Conservation (phyloP, 1,140 invertebrate species). For the Ostrea edulis region DNA sequence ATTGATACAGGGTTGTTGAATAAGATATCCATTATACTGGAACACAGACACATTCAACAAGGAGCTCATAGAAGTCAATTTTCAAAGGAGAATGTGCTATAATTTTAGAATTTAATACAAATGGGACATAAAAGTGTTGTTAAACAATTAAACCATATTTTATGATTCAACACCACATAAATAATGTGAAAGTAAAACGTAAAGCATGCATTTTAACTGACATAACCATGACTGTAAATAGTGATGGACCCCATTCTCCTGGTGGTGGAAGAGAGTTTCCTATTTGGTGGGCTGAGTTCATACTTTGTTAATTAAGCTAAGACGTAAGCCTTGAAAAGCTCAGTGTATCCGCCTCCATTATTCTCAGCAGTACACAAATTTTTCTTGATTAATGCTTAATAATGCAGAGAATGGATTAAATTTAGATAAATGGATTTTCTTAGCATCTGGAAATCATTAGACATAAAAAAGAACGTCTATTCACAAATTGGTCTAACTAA, state of each 20-base stretch:
- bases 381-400: conserved; percentile 21
- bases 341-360: not conserved
- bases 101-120: not conserved
- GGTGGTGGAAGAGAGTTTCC: not conserved
- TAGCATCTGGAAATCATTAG: conserved; percentile 3
- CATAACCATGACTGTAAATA: not conserved
- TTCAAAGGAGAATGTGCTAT: no score
- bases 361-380: conserved; percentile 10
- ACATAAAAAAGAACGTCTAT: not conserved
- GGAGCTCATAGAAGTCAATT: no score
- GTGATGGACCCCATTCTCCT: not conserved
- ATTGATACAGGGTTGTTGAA: not conserved
- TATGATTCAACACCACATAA: not conserved
- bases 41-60: no score
- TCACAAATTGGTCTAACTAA: conserved; percentile 26
- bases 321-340: conserved; percentile 6
- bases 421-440: conserved; percentile 27
- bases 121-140: not conserved
- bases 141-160: not conserved
- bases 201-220: not conserved
- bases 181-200: not conserved
- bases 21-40: no score
- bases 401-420: conserved; percentile 23
- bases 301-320: conserved; percentile 36
- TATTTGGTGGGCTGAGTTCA: not conserved